These are phyloP conservation scores for Cataglyphis cursor DNA, from an alignment of 2,888 invertebrate species.

Conservation along the genomic window DNA sequence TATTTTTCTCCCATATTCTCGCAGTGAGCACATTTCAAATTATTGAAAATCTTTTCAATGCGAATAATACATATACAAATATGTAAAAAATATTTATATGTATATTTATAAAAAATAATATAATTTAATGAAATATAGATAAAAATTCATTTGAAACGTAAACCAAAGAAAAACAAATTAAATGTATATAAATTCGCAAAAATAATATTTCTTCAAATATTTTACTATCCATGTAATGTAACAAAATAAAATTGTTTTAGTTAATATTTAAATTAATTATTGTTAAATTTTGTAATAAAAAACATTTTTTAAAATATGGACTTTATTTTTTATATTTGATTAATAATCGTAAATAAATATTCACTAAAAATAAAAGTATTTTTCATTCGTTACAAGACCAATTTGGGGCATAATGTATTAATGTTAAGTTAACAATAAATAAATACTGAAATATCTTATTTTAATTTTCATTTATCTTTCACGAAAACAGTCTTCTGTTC, in stretches of 20 bases:
- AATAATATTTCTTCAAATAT: neutral
- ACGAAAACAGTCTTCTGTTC: neutral
- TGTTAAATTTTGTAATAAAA: neutral
- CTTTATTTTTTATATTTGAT: neutral
- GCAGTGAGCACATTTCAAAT: neutral
- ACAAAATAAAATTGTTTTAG: neutral
- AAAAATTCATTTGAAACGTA: neutral
- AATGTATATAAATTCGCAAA: neutral
- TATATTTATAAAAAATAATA: neutral
- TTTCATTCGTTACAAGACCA: neutral
- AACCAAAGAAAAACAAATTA: neutral
- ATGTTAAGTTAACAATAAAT: conserved; percentile 1
- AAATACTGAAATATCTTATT: conserved; percentile 3
- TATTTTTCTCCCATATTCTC: neutral
- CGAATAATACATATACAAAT: neutral
- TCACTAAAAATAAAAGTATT: neutral
- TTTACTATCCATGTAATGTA: neutral
- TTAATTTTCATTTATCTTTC: neutral
- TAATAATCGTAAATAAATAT: neutral
- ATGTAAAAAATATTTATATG: neutral
- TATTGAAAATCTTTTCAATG: neutral
- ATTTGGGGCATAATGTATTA: neutral
- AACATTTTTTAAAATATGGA: too few species aligned
- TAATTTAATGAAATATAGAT: neutral
- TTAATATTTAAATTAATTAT: neutral